Evolutionary conservation across 2,113 vertebrate species (phyloP).

Genomic region (Globicephala melas): DNA sequence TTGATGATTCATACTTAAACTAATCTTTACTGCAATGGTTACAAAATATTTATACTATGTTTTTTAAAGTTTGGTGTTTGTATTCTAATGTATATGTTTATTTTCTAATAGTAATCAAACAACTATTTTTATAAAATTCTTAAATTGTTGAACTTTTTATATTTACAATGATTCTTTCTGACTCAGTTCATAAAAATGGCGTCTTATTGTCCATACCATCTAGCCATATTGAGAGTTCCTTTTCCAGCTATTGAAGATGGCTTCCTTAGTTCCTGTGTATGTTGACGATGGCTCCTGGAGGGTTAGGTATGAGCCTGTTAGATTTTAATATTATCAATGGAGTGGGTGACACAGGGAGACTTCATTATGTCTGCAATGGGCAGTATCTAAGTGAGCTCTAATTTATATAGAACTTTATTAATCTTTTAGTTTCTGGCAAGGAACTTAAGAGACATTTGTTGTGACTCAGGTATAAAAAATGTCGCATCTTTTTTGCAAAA

Average conservation of each 20-base stretch:
- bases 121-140: not conserved
- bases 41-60: not conserved
- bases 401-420: not conserved
- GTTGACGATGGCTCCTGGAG: not conserved
- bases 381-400: not conserved
- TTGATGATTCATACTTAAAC: not conserved
- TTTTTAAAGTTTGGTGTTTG: not conserved
- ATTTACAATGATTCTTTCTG: not conserved
- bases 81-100: not conserved
- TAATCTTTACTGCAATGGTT: not conserved
- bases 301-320: not conserved
- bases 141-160: not conserved
- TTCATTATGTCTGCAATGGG: not conserved
- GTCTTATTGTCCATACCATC: not conserved
- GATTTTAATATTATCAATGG: not conserved
- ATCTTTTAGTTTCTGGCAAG: conserved; percentile 5
- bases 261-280: not conserved
- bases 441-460: not conserved
- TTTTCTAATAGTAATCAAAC: not conserved
- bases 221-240: not conserved
- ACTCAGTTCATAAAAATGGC: not conserved
- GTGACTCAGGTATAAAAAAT: not conserved
- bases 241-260: not conserved
- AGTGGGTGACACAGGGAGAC: not conserved
- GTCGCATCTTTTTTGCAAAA: not conserved